These are phyloP conservation scores for Noctua pronuba DNA, from an alignment of 2,888 invertebrate genomes.

Conservation along the genomic window DNA sequence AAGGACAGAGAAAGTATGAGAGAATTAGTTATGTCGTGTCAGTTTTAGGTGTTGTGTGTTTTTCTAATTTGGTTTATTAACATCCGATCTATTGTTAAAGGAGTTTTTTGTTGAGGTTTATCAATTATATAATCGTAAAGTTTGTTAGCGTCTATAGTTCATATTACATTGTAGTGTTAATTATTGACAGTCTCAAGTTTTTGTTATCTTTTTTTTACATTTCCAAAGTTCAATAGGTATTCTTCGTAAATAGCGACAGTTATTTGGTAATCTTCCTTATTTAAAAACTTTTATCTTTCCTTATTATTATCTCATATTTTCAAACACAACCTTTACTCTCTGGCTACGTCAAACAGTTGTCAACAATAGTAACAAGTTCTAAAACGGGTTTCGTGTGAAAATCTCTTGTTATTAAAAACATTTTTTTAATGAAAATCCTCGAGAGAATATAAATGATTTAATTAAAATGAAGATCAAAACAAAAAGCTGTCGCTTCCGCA, in stretches of 20 bases:
- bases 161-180: constrained; percentile 31
- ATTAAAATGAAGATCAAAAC: neutral
- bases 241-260: neutral
- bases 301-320: neutral
- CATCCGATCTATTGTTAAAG: constrained; percentile 19
- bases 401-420: neutral
- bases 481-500: neutral
- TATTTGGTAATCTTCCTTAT: neutral
- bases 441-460: neutral
- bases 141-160: constrained; percentile 30
- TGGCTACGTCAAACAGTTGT: constrained; percentile 7
- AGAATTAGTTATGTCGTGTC: constrained; percentile 20
- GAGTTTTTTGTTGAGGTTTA: constrained; percentile 21
- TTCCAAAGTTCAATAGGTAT: constrained; percentile 13
- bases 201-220: neutral
- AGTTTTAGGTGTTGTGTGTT: constrained; percentile 36
- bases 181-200: constrained; percentile 10
- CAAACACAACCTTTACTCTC: neutral
- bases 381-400: constrained; percentile 43
- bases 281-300: neutral
- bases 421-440: neutral
- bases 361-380: constrained; percentile 54
- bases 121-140: constrained; percentile 40
- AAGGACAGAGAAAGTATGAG: constrained; percentile 60
- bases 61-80: constrained; percentile 50